Base-by-base conservation (phyloP, 2,888 invertebrate genomes). In the Ormia ochracea region DNA sequence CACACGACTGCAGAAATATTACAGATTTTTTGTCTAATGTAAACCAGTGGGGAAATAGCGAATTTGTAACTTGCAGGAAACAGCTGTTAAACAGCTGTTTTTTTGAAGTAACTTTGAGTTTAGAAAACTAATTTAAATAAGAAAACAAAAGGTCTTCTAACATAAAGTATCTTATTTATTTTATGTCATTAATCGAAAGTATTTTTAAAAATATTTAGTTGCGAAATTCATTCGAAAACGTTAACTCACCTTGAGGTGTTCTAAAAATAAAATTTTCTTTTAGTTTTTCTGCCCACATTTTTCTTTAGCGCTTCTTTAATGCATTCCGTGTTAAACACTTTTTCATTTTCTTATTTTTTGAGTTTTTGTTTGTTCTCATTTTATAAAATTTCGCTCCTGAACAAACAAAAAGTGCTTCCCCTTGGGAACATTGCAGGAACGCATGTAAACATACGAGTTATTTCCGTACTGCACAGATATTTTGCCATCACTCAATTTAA, bases 401-500 rank as follows among this genome's bases (percentile, higher is more conserved):
- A 28, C 2, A 66, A 73, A 73, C 66, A 65, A 74, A 73, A 61
- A n/a, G n/a, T n/a, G 73, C 28, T 38, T 52, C 33, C 69, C 74
- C 73, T 58, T 45, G 78, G 73, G 68, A 74, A 69, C 10, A 69
- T 58, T 69, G 63, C 63, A 7, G 3, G 4, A 10, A 45, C 23
- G 45, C 21, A 58, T 72, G 66, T 61, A 48, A 66, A 72, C 72
- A 72, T 17, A 2, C 31, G 3, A 4, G 9, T 21, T 61, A 33
- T 56, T 45, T 23, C 23, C 33, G 54, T 48, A 58, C 23, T 68
- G 33, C 31, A 56, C 38, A 12, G 28, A 17, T 33, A 59, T 73
- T 78, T 73, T 45, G 31, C 68, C 73, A 73, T 78, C 69, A 73
- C 36, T 73, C 73, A 78, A 56, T 73, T 78, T 65, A 78, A 72